These are phyloP conservation scores for Tuta absoluta DNA, from an alignment of 2,888 invertebrate genomes.

Conservation along the genomic window DNA sequence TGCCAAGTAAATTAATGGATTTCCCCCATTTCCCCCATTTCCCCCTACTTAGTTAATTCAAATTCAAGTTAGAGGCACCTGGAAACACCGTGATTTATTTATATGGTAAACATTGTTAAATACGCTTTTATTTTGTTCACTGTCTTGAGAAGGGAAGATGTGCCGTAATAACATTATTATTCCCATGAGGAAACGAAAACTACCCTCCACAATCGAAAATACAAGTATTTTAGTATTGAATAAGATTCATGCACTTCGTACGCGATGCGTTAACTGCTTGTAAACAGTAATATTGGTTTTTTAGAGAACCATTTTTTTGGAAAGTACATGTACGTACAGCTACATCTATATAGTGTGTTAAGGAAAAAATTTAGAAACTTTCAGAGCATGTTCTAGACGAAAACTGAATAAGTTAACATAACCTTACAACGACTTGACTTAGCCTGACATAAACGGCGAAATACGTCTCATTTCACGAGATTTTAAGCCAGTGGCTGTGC, in stretches of 20 bases:
- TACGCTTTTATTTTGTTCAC: constrained; percentile 20
- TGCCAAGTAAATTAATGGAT: constrained; percentile 26
- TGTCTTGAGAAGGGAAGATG: constrained; percentile 13
- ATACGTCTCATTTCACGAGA: too few species aligned
- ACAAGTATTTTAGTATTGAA: background rate
- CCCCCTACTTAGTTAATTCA: constrained; percentile 27
- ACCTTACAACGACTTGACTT: too few species aligned
- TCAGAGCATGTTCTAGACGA: too few species aligned
- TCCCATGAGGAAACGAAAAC: background rate
- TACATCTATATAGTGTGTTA: too few species aligned
- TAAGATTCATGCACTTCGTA: background rate
- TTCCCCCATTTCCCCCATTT: constrained; percentile 14
- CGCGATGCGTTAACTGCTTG: too few species aligned
- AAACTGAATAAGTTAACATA: too few species aligned
- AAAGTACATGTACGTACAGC: too few species aligned
- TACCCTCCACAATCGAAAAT: background rate
- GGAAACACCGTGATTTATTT: constrained; percentile 29
- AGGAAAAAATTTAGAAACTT: too few species aligned
- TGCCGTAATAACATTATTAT: background rate
- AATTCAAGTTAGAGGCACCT: constrained; percentile 29
- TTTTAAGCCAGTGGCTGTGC: too few species aligned
- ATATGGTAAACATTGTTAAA: constrained; percentile 25
- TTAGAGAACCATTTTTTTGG: too few species aligned
- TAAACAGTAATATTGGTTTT: too few species aligned
- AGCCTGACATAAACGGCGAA: too few species aligned